Evolutionary conservation across 1,140 invertebrate species (phyloP).

Genomic region (Zelostemma sp.): DNA sequence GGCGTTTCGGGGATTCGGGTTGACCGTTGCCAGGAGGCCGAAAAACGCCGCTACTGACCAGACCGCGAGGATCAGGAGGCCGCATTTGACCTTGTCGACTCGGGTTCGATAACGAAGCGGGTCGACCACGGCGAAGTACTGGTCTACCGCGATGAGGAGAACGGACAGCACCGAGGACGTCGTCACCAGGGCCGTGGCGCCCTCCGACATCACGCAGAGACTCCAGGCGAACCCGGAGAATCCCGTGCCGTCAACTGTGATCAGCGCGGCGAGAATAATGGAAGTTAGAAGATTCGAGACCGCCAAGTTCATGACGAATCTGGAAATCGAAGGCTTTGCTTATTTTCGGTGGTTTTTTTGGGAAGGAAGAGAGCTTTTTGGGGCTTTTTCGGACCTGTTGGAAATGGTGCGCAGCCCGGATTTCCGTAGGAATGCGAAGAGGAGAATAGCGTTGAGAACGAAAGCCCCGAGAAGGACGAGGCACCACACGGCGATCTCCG

Average conservation of each 20-base stretch:
- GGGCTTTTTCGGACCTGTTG: slow-evolving; percentile 71
- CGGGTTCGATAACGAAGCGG: slow-evolving; percentile 86
- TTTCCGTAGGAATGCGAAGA: slow-evolving; percentile 73
- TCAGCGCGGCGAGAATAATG: slow-evolving; percentile 73
- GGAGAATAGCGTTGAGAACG: slow-evolving; percentile 65
- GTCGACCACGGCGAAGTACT: slow-evolving; percentile 89
- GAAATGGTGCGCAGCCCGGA: slow-evolving; percentile 74
- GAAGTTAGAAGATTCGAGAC: slow-evolving; percentile 76
- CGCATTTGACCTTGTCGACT: slow-evolving; percentile 80
- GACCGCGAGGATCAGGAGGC: slow-evolving; percentile 76
- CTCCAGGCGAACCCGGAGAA: slow-evolving; percentile 28
- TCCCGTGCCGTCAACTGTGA: slow-evolving; percentile 67
- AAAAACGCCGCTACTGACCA: slow-evolving; percentile 77
- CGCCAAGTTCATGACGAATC: slow-evolving; percentile 80
- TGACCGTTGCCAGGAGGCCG: slow-evolving; percentile 69
- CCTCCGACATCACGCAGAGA: slow-evolving; percentile 58
- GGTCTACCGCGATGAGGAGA: slow-evolving; percentile 86
- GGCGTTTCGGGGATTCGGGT: slow-evolving; percentile 70
- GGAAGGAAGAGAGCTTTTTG: too few species aligned
- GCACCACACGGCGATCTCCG: slow-evolving; percentile 59
- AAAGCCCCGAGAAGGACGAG: slow-evolving; percentile 62
- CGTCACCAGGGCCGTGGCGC: slow-evolving; percentile 59
- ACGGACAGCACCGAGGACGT: slow-evolving; percentile 77
- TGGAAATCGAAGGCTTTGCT: too few species aligned
- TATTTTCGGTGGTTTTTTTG: too few species aligned